A percentile compares a stretch with the other conserved stretches of the same genome.
Conservation (phyloP, 2,113 vertebrate species). For the Narcine bancroftii region DNA sequence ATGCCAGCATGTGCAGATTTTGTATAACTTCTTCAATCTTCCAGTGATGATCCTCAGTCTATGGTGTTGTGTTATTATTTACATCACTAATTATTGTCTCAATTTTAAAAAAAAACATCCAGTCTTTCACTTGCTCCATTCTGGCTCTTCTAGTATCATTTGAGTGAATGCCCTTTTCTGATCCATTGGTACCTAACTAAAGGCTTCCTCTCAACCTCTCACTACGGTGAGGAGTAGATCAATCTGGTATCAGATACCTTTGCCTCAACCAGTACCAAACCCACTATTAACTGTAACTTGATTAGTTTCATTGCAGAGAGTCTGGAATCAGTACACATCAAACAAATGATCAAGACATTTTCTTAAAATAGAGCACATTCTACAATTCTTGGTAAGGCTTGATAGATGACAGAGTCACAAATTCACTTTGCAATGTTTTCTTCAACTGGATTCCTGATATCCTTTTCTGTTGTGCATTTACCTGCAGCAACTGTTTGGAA, state of each 20-base stretch:
- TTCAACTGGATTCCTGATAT: background rate
- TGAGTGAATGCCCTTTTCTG: background rate
- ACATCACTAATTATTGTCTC: background rate
- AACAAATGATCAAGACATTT: background rate
- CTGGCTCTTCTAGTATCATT: background rate
- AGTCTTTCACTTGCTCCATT: background rate
- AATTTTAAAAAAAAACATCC: background rate
- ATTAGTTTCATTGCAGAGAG: background rate
- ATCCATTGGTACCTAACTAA: background rate
- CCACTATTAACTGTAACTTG: background rate
- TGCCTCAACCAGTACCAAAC: background rate
- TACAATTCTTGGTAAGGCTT: background rate
- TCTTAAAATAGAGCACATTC: background rate
- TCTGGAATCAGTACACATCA: background rate
- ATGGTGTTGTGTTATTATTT: background rate
- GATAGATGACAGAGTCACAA: background rate
- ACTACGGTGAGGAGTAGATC: background rate
- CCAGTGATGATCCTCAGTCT: background rate
- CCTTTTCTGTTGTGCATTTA: background rate
- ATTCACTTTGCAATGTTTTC: background rate
- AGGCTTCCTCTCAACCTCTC: background rate
- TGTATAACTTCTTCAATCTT: background rate
- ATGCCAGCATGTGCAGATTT: too few species aligned
- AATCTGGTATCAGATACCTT: background rate
- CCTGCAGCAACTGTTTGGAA: background rate